phyloP scores from a whole-genome alignment of 1,140 invertebrate species.

The Orchestia grillus region DNA sequence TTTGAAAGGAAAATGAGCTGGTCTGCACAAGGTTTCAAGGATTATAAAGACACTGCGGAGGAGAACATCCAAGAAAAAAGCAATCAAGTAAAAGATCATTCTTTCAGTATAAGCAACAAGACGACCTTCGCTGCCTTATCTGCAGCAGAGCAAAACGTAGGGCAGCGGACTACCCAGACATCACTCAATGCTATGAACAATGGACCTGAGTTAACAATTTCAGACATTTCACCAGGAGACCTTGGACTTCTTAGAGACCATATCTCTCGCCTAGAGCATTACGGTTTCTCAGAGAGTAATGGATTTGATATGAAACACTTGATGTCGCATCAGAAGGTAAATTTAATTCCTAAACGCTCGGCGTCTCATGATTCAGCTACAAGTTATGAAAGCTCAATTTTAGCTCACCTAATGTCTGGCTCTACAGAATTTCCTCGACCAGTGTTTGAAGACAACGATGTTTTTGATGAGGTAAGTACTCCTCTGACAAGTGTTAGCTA shows the following conservation, averaged over 20 bases:
- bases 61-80: neutral
- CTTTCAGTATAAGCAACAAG: neutral
- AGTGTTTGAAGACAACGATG: neutral
- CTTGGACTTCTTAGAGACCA: neutral
- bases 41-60: neutral
- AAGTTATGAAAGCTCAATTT: neutral
- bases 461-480: neutral
- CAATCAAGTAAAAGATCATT: neutral
- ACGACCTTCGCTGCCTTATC: neutral
- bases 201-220: neutral
- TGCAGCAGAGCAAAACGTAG: neutral
- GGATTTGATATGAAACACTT: conserved; percentile 40
- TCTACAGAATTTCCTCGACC: neutral
- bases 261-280: neutral
- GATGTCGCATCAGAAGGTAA: neutral
- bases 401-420: conserved; percentile 5
- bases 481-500: conserved; percentile 33
- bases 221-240: neutral
- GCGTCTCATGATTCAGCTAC: neutral
- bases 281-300: conserved; percentile 15
- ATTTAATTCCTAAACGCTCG: neutral
- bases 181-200: no score
- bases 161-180: no score
- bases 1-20: conserved; percentile 45
- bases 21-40: neutral